Evolutionary conservation across 2,113 vertebrate species (phyloP).

Genomic region (Nibea albiflora): DNA sequence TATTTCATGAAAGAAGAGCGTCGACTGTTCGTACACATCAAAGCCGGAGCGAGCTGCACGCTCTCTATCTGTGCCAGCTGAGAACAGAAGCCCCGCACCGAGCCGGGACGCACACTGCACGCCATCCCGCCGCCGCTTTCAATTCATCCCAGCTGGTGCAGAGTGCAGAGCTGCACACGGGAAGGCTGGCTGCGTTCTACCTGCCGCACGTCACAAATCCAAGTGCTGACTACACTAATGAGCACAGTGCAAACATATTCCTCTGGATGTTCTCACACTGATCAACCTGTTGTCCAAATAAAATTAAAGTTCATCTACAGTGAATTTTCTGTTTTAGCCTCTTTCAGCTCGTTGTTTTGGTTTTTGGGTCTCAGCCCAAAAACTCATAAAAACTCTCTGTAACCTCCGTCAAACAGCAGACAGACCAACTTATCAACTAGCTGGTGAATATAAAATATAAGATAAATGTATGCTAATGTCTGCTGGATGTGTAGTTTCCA

Average conservation of each 20-base stretch:
- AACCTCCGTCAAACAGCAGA: background rate
- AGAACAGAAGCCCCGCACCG: conserved; percentile 26
- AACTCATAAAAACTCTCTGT: background rate
- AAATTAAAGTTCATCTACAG: background rate
- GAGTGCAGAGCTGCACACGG: conserved; percentile 11
- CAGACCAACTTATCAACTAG: background rate
- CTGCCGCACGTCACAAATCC: conserved; percentile 39
- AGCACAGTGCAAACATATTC: background rate
- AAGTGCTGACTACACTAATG: conserved; percentile 8
- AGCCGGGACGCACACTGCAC: background rate
- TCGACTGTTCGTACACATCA: conserved; percentile 16
- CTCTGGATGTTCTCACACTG: background rate
- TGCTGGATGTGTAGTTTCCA: background rate
- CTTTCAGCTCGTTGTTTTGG: background rate
- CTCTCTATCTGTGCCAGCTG: conserved; percentile 31
- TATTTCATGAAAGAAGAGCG: conserved; percentile 20
- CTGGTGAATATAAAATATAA: too few relatives aligned
- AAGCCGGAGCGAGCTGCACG: background rate
- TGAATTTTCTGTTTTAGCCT: background rate
- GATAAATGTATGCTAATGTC: background rate
- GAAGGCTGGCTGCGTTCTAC: conserved; percentile 7
- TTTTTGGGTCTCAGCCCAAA: background rate
- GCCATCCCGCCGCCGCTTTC: conserved; percentile 17
- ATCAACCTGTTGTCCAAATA: background rate
- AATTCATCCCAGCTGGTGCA: conserved; percentile 45